Base-by-base conservation (phyloP, 2,113 vertebrate species). In the Chrysochloris asiatica region DNA sequence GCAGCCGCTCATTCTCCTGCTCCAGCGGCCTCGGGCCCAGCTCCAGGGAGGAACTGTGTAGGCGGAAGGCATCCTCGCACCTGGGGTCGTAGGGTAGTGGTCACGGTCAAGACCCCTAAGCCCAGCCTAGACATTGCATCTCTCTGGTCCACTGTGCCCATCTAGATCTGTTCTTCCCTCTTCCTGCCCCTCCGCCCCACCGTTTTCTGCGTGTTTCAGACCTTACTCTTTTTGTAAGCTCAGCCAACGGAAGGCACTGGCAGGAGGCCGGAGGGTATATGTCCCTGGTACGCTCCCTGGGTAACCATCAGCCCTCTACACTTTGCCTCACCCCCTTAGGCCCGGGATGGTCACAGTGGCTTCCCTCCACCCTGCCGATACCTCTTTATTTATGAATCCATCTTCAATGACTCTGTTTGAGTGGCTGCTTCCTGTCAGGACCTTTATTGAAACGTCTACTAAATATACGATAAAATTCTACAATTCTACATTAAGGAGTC, bases 1-100 rank as follows among this genome's bases (percentile, higher is more conserved):
- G 98, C 96, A 99, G 97, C 2, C 98, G 98, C 88, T 99, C 98
- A 0, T 99, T 99, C 96, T 99, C 99, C 95, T 98, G 98, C 45
- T 99, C 99, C 87, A 98, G 92, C 0, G 99, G 98, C 85, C 95
- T 97, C 8, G 97, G 97, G 95, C 98, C 98, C 22, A 98, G 96
- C 26, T 99, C 98, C 86, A 99, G 96, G 41, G 98, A 99, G 72
- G 98, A 98, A 1, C 98, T 98, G 76, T 99, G 98, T 96, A 98
- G 97, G 95, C 98, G 97, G 96, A 99, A 98, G 0, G 98, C 97
- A 0, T 99, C 99, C 86, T 99, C 98, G 1, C 98, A 99, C 93
- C 99, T 99, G 97, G 41, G 48, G 22, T 13, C n/a, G n/a, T 38
- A n/a, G 48, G 80, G 41, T 24, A 4, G 36, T 1, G 76, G 84